Conservation (phyloP, 2,113 vertebrate species). For the Hoplias malabaricus region DNA sequence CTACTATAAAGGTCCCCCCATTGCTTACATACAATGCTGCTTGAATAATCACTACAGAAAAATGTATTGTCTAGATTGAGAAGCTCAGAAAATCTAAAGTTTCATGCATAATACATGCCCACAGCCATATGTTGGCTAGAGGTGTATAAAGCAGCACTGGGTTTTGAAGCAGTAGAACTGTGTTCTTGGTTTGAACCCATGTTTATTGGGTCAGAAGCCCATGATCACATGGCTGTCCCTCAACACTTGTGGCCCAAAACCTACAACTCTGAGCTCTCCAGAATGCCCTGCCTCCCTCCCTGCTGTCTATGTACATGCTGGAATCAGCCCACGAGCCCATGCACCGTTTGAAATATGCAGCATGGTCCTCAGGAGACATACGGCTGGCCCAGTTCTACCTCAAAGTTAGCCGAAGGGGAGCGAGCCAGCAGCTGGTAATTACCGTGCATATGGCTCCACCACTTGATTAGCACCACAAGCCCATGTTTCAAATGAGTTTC, state of each 20-base stretch:
- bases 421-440: slow-evolving; percentile 59
- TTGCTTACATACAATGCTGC: not conserved
- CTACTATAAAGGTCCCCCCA: too few species aligned
- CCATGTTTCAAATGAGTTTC: slow-evolving; percentile 54
- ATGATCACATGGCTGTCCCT: not conserved
- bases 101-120: too few species aligned
- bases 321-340: slow-evolving; percentile 43
- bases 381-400: slow-evolving; percentile 51
- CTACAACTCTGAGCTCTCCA: slow-evolving; percentile 4
- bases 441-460: slow-evolving; percentile 49
- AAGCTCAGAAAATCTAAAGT: too few species aligned
- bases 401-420: slow-evolving; percentile 50
- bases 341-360: slow-evolving; percentile 54
- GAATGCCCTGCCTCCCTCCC: too few species aligned
- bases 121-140: too few species aligned
- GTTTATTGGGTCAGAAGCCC: not conserved
- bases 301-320: slow-evolving; percentile 51
- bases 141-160: too few species aligned
- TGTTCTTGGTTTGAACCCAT: not conserved
- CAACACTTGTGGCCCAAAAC: slow-evolving; percentile 3
- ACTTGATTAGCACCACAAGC: slow-evolving; percentile 53
- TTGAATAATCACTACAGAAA: too few species aligned
- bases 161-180: too few species aligned
- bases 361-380: slow-evolving; percentile 45
- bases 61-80: too few species aligned